Percentiles rank a stretch among this genome's conserved stretches.
These are phyloP conservation scores for Sinonovacula constricta DNA, from an alignment of 1,140 invertebrate genomes.

Conservation along the genomic window DNA sequence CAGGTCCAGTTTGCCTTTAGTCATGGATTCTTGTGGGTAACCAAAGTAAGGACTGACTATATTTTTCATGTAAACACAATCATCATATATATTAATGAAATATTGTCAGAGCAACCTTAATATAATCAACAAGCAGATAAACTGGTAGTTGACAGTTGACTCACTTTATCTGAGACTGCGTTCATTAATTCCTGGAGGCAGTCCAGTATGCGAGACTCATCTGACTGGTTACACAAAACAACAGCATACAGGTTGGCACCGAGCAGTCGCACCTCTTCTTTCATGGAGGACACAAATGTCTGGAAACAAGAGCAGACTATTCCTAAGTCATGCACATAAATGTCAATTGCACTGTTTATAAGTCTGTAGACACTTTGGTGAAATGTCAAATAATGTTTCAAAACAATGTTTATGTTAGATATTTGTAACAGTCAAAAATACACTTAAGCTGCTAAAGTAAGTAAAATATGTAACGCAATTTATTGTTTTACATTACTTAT, in stretches of 20 bases:
- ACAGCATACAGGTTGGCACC: conserved; percentile 85
- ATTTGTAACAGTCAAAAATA: too few relatives aligned
- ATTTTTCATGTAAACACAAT: background rate
- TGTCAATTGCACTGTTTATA: too few relatives aligned
- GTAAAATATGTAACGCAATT: too few relatives aligned
- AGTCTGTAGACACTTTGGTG: too few relatives aligned
- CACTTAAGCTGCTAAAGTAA: too few relatives aligned
- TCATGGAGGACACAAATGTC: conserved; percentile 84
- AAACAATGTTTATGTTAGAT: too few relatives aligned
- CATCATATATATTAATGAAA: background rate
- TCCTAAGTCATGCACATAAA: too few relatives aligned
- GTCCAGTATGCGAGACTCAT: conserved; percentile 72
- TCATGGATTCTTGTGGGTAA: too few relatives aligned
- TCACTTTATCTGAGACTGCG: conserved; percentile 75
- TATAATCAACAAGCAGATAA: background rate
- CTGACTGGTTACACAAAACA: conserved; percentile 81
- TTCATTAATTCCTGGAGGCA: conserved; percentile 66
- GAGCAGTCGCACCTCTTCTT: conserved; percentile 86
- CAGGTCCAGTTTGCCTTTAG: too few relatives aligned
- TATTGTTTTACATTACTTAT: too few relatives aligned
- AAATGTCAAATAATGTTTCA: too few relatives aligned
- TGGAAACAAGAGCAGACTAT: conserved; percentile 64
- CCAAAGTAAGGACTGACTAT: too few relatives aligned
- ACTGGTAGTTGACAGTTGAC: conserved; percentile 38
- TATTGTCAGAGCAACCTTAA: background rate